A percentile compares a stretch with the other conserved stretches of the same genome.
phyloP scores from a whole-genome alignment of 2,113 vertebrate genomes.

The Petroica traversi region DNA sequence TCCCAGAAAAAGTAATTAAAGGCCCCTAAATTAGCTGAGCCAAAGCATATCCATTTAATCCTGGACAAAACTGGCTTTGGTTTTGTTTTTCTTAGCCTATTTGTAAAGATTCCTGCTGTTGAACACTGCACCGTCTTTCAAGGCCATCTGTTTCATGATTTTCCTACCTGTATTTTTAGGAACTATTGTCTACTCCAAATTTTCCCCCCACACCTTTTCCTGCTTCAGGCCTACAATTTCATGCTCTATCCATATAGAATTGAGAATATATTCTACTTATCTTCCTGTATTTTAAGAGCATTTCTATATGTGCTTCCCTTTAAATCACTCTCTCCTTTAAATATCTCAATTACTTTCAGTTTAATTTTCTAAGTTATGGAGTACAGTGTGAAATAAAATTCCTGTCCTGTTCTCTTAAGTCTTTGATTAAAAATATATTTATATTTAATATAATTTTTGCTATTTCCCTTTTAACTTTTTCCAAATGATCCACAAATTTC shows the following conservation, averaged over 20 bases:
- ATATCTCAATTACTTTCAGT: neutral
- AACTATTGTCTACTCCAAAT: neutral
- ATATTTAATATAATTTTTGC: neutral
- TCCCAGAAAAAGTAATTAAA: neutral
- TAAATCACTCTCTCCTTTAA: neutral
- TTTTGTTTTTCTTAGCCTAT: neutral
- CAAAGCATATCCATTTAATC: neutral
- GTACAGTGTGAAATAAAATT: neutral
- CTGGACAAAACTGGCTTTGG: neutral
- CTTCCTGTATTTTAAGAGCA: neutral
- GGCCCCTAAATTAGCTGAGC: neutral
- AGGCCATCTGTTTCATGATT: neutral
- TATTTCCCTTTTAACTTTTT: neutral
- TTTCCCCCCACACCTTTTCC: rapidly evolving
- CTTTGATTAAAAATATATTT: neutral
- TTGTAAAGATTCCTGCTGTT: neutral
- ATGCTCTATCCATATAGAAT: neutral
- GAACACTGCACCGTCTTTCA: neutral
- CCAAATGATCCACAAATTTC: neutral
- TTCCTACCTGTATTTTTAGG: neutral
- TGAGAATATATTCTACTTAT: neutral
- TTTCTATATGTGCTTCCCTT: neutral
- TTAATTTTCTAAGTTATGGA: neutral
- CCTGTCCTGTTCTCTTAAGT: neutral
- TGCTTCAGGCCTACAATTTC: neutral